These are phyloP conservation scores for Calyptommatus sinebrachiatus DNA, from an alignment of 2,113 vertebrate species.

Conservation along the genomic window DNA sequence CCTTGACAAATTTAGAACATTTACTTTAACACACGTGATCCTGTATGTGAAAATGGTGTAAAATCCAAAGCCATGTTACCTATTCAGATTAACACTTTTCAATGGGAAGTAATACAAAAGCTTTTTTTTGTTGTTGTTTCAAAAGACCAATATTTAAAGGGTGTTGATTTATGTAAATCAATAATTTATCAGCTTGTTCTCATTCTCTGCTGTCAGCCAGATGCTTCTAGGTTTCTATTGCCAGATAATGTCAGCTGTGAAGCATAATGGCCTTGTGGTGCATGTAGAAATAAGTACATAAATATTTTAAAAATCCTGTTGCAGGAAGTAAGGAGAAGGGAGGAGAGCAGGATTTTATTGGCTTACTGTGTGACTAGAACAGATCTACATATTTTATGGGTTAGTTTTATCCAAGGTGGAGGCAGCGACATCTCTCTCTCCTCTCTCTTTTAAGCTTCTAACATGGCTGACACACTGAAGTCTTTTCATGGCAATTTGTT, in stretches of 20 bases:
- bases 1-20: neutral
- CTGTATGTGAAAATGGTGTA: constrained; percentile 40
- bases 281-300: constrained; percentile 86
- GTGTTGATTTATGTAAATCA: constrained; percentile 91
- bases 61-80: constrained; percentile 56
- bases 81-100: constrained; percentile 62
- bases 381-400: constrained; percentile 80
- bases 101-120: constrained; percentile 60
- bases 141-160: constrained; percentile 77
- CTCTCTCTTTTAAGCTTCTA: constrained; percentile 88
- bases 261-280: constrained; percentile 80
- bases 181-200: constrained; percentile 89
- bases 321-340: constrained; percentile 69
- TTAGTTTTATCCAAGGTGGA: constrained; percentile 74
- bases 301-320: constrained; percentile 88
- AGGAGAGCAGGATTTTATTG: constrained; percentile 68
- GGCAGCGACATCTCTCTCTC: constrained; percentile 76
- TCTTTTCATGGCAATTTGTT: constrained; percentile 98
- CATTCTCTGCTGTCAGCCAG: constrained; percentile 80
- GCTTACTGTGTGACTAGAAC: constrained; percentile 65
- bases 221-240: constrained; percentile 77
- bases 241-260: constrained; percentile 85
- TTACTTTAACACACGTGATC: neutral
- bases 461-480: constrained; percentile 87
- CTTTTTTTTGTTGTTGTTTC: constrained; percentile 46